These are phyloP conservation scores for Parnassius orleans DNA, from an alignment of 2,888 invertebrate species.

Conservation along the genomic window DNA sequence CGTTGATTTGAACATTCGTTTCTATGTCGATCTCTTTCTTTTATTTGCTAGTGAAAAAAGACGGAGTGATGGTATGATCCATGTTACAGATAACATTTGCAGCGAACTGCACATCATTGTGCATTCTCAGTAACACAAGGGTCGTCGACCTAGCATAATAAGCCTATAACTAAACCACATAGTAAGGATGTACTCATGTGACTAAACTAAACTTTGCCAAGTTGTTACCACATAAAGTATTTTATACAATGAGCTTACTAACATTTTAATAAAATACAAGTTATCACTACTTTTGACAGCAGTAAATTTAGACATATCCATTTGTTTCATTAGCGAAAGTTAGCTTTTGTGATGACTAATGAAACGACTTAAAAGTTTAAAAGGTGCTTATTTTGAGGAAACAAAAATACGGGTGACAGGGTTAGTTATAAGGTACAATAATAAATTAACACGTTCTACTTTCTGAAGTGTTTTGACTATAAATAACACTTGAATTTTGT, in stretches of 20 bases:
- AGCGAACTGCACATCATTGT: conserved; percentile 56
- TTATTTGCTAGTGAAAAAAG: conserved; percentile 9
- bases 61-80: conserved; percentile 39
- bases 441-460: no score
- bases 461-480: no score
- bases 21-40: conserved; percentile 12
- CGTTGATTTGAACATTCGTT: background rate
- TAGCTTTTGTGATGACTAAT: no score
- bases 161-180: conserved; percentile 19
- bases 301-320: no score
- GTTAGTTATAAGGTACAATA: no score
- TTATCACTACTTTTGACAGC: no score
- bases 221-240: conserved; percentile 5
- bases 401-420: no score
- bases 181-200: conserved; percentile 9
- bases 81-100: conserved; percentile 47
- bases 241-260: conserved; percentile 11
- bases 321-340: no score
- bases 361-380: no score
- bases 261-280: background rate
- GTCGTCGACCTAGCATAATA: conserved; percentile 35
- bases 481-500: no score
- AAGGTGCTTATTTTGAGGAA: no score
- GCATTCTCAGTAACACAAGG: conserved; percentile 53
- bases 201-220: conserved; percentile 26